Conservation (phyloP, 1,140 invertebrate species). For the Drosophila fuyamai region DNA sequence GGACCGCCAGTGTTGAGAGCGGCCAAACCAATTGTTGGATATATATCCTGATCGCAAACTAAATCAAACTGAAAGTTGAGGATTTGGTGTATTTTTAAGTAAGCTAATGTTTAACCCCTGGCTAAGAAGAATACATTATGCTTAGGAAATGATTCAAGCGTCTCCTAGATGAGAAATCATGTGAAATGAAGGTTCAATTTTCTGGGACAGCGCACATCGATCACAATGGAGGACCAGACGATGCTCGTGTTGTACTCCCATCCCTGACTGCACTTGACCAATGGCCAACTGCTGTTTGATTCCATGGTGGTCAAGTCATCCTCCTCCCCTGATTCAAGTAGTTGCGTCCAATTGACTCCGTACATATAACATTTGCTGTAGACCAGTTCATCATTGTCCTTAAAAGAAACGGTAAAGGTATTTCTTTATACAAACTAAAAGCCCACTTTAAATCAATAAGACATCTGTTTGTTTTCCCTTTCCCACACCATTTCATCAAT, state of each 20-base stretch:
- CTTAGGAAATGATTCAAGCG: slow-evolving; percentile 54
- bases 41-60: slow-evolving; percentile 93
- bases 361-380: slow-evolving; percentile 89
- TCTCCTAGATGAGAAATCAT: slow-evolving; percentile 46
- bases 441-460: not conserved
- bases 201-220: slow-evolving; percentile 88
- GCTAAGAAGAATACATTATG: slow-evolving; percentile 41
- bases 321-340: slow-evolving; percentile 76
- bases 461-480: not conserved
- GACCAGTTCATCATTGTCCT: slow-evolving; percentile 85
- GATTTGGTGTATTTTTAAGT: not conserved
- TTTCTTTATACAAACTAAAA: not conserved
- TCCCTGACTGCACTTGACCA: slow-evolving; percentile 90
- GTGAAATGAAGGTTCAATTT: slow-evolving; percentile 3
- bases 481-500: not conserved
- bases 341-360: slow-evolving; percentile 89
- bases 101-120: not conserved
- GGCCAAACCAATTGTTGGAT: slow-evolving; percentile 93
- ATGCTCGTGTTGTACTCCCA: slow-evolving; percentile 92
- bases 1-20: slow-evolving; percentile 93
- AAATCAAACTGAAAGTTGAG: slow-evolving; percentile 90
- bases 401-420: slow-evolving; percentile 38
- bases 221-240: slow-evolving; percentile 91
- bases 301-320: slow-evolving; percentile 70
- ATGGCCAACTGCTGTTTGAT: slow-evolving; percentile 87